Evolutionary conservation across 2,888 invertebrate genomes (phyloP).

Genomic region (Acleris literana): DNA sequence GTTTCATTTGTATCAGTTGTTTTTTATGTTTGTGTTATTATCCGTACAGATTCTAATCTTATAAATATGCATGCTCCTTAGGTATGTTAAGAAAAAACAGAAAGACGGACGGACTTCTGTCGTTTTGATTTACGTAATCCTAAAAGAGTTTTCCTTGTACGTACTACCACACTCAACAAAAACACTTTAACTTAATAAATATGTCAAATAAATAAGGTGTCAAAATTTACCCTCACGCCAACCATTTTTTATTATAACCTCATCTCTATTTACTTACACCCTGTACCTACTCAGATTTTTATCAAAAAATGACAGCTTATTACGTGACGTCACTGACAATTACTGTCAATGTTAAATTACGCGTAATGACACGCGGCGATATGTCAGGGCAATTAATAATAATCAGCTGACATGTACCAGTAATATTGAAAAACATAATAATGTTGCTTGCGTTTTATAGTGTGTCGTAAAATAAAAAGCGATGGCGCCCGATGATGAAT

Average conservation of each 20-base stretch:
- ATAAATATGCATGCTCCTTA: no score
- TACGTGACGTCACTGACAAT: slow-evolving; percentile 30
- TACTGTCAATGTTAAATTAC: slow-evolving; percentile 36
- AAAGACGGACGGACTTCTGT: no score
- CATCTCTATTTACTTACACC: slow-evolving; percentile 4
- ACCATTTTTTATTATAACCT: no score
- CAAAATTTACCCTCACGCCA: no score
- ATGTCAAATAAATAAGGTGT: no score
- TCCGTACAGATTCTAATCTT: no score
- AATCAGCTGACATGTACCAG: slow-evolving; percentile 38
- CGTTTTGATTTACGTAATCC: no score
- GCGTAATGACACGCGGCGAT: slow-evolving; percentile 28
- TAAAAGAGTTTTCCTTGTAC: no score
- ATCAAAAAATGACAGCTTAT: slow-evolving; percentile 33
- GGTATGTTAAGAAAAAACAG: no score
- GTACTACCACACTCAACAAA: no score
- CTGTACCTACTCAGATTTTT: slow-evolving; percentile 30
- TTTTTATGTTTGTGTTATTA: neutral
- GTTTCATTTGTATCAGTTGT: neutral
- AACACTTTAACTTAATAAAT: no score
- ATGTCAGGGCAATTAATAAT: slow-evolving; percentile 42
- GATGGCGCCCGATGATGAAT: slow-evolving; percentile 11
- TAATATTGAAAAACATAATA: slow-evolving; percentile 39
- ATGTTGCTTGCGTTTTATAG: slow-evolving; percentile 4
- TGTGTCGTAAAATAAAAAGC: slow-evolving; percentile 9